Percentiles rank a stretch among this genome's conserved stretches.
Conservation (phyloP, 2,797 vertebrate genomes). For the Aeoliscus strigatus region DNA sequence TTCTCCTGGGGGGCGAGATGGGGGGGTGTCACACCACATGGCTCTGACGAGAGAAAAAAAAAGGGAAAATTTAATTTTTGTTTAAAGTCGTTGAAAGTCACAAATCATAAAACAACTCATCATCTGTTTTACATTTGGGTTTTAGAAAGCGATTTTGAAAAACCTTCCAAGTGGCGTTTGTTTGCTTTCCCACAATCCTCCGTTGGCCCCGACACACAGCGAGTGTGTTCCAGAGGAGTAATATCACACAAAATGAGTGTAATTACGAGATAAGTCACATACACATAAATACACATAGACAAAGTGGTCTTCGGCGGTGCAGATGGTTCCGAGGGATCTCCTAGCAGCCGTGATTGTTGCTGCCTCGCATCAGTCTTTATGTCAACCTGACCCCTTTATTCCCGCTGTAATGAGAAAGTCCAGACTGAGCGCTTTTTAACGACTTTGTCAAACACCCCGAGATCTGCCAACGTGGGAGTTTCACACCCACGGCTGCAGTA, state of each 20-base stretch:
- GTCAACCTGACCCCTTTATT: conserved; percentile 51
- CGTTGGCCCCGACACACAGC: conserved; percentile 15
- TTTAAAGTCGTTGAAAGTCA: no score
- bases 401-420: conserved; percentile 64
- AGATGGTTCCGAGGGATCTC: conserved; percentile 45
- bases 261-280: conserved; percentile 45
- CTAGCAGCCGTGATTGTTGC: conserved; percentile 63
- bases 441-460: conserved; percentile 59
- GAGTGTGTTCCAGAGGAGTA: conserved; percentile 20
- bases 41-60: no score
- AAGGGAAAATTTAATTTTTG: no score
- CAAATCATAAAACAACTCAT: no score
- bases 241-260: conserved; percentile 15
- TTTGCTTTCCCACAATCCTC: conserved; percentile 50
- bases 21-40: no score
- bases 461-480: conserved; percentile 36
- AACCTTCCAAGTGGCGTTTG: no score
- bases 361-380: conserved; percentile 50
- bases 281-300: conserved; percentile 8
- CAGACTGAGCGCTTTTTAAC: conserved; percentile 69
- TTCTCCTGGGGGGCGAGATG: no score
- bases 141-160: no score
- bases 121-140: no score
- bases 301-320: no score
- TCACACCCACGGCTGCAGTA: conserved; percentile 15